Percentiles rank a stretch among this genome's conserved stretches.
Evolutionary conservation across 2,888 invertebrate genomes (phyloP).

Genomic region (Noctua janthina): DNA sequence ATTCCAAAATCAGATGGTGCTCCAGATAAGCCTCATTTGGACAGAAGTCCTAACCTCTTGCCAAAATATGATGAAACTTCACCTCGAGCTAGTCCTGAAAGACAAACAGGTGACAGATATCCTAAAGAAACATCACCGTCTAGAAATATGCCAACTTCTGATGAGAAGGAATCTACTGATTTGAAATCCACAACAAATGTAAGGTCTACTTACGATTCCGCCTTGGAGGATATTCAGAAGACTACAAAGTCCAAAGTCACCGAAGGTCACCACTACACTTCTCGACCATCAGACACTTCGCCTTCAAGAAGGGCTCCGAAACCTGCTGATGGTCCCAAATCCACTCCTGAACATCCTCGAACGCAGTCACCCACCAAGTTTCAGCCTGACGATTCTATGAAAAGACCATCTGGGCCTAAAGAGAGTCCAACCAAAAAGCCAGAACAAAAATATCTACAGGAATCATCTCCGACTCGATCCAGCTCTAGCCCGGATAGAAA

Average conservation of each 20-base stretch:
- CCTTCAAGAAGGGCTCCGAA: constrained; percentile 38
- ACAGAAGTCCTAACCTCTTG: constrained; percentile 41
- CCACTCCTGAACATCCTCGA: constrained; percentile 9
- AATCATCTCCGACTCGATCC: constrained; percentile 39
- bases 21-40: constrained; percentile 47
- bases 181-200: constrained; percentile 60
- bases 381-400: constrained; percentile 22
- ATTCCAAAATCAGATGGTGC: constrained; percentile 11
- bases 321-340: constrained; percentile 17
- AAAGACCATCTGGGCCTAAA: constrained; percentile 22
- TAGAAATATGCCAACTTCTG: constrained; percentile 28
- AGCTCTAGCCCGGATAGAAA: constrained; percentile 68
- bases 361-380: constrained; percentile 36
- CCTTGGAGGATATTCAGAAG: constrained; percentile 59
- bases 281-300: constrained; percentile 14
- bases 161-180: constrained; percentile 49
- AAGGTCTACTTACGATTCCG: constrained; percentile 59
- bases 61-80: constrained; percentile 32
- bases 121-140: constrained; percentile 57
- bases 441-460: constrained; percentile 38
- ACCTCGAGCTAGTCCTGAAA: constrained; percentile 44
- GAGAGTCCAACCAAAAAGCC: constrained; percentile 25
- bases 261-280: constrained; percentile 36
- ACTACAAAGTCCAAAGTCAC: constrained; percentile 43
- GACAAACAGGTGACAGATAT: constrained; percentile 32